Percentiles rank a stretch among this genome's conserved stretches.
Evolutionary conservation across 2,113 vertebrate species (phyloP).

Genomic region (Trematomus loennbergii): DNA sequence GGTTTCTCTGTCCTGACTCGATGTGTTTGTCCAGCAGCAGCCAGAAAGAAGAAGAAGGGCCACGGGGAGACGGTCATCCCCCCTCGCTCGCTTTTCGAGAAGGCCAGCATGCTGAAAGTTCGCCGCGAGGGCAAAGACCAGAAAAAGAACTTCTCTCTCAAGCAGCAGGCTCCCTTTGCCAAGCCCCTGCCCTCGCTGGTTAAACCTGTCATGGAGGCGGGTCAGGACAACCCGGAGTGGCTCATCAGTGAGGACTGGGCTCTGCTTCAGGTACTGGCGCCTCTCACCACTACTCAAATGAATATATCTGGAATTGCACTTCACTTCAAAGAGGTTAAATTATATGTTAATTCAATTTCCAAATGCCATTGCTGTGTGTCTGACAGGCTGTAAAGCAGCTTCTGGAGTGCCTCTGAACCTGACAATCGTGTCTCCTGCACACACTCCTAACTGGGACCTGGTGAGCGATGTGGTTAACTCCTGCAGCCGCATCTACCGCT

Average conservation of each 20-base stretch:
- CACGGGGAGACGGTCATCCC: conserved; percentile 92
- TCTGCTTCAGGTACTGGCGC: conserved; percentile 88
- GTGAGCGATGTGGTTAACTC: conserved; percentile 96
- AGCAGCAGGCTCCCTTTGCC: conserved; percentile 92
- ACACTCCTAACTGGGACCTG: conserved; percentile 97
- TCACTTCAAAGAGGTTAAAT: background rate
- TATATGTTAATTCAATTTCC: background rate
- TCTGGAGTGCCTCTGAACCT: conserved; percentile 93
- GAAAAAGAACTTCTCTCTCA: conserved; percentile 93
- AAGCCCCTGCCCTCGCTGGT: conserved; percentile 91
- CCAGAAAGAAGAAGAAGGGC: conserved; percentile 93
- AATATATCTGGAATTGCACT: background rate
- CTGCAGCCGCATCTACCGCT: conserved; percentile 94
- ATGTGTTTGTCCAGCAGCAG: conserved; percentile 79
- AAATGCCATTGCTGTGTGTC: conserved; percentile 5
- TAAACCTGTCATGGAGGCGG: conserved; percentile 89
- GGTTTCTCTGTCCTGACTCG: background rate
- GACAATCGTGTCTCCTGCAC: conserved; percentile 91
- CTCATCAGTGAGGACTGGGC: conserved; percentile 96
- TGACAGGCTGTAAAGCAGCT: conserved; percentile 92
- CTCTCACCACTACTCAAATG: background rate
- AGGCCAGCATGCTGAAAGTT: conserved; percentile 91
- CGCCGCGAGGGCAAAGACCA: conserved; percentile 93
- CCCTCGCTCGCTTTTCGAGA: conserved; percentile 93
- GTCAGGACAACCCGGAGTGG: conserved; percentile 95